Evolutionary conservation across 2,888 invertebrate species (phyloP).

Genomic region (Himalopsyche anomala): DNA sequence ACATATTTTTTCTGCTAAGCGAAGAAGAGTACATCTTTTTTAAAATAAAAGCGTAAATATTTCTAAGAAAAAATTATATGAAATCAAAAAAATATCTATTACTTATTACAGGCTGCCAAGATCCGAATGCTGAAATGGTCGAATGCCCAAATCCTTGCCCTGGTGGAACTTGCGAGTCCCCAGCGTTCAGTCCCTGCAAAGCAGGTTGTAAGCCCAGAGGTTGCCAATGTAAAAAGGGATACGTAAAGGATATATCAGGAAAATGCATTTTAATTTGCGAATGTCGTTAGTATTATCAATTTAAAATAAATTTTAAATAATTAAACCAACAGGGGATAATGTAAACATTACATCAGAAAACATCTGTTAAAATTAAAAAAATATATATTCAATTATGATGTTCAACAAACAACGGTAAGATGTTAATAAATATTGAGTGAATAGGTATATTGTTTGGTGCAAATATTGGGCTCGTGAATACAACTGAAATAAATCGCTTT

Average conservation of each 20-base stretch:
- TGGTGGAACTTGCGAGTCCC: conserved; percentile 58
- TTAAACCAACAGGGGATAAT: neutral
- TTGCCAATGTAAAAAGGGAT: conserved; percentile 55
- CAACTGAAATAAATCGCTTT: conserved; percentile 4
- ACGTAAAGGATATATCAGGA: conserved; percentile 45
- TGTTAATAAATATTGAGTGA: neutral
- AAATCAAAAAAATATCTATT: neutral
- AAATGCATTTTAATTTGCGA: conserved; percentile 44
- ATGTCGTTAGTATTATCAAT: conserved; percentile 51
- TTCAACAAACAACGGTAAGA: neutral
- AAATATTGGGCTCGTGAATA: neutral
- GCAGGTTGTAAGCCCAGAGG: conserved; percentile 23
- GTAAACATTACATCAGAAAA: neutral
- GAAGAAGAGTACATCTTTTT: too few relatives aligned
- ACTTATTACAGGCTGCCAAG: conserved; percentile 49
- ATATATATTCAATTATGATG: neutral
- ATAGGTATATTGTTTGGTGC: neutral
- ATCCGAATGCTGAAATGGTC: conserved; percentile 57
- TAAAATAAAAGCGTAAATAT: too few relatives aligned
- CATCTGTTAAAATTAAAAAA: conserved; percentile 3
- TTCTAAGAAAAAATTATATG: too few relatives aligned
- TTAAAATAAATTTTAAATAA: neutral
- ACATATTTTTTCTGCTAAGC: too few relatives aligned
- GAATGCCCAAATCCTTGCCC: conserved; percentile 58
- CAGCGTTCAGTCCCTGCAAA: conserved; percentile 47